Base-by-base conservation (phyloP, 1,140 invertebrate species). In the Dinoponera quadriceps region DNA sequence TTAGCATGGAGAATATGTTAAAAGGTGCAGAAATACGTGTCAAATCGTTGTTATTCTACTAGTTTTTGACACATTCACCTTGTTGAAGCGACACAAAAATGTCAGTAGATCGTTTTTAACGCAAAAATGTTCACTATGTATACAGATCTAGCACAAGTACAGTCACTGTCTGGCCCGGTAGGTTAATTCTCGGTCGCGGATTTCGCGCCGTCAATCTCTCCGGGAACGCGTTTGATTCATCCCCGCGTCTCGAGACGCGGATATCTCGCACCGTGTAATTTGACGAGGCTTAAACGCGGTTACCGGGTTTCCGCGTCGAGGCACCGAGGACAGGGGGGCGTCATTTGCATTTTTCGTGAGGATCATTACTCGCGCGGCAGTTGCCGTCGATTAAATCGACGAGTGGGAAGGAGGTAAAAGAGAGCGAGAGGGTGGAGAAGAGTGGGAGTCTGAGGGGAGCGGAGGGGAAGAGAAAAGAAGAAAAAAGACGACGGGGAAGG, bases 331-430 rank as follows among this genome's bases (percentile, higher is more conserved):
- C 73, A 51, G 60, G 5, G 29, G 5, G 29, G 48, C n/a, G 29
- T 66, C 73, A 77, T 77, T 77, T 77, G 73, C 73, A 77, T 77
- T 77, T 77, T 77, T 65, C 59, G 60, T 75, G 60, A 54, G 73
- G 49, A 77, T 66, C 44, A 77, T 77, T 77, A 77, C 22, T 27
- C 44, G 60, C 29, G 29, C 60, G 48, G 62, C 63, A 77, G 27
- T 77, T 44, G 57, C 16, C 38, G 44, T 51, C 48, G 27, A 77
- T 77, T 65, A 65, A 77, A 77, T 16, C 38, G 4, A 16, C 27
- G 33, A 65, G 16, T 13, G 13, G 18, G n/a, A 22, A n/a, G 51
- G 25, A 20, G n/a, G 29, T 5, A 33, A 33, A 2, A 5, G 29
- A 5, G 29, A 5, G 5, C 2, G 5, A 33, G 5, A 33, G 5